These are phyloP conservation scores for Gryllus bimaculatus DNA, from an alignment of 1,140 invertebrate species.

Conservation along the genomic window DNA sequence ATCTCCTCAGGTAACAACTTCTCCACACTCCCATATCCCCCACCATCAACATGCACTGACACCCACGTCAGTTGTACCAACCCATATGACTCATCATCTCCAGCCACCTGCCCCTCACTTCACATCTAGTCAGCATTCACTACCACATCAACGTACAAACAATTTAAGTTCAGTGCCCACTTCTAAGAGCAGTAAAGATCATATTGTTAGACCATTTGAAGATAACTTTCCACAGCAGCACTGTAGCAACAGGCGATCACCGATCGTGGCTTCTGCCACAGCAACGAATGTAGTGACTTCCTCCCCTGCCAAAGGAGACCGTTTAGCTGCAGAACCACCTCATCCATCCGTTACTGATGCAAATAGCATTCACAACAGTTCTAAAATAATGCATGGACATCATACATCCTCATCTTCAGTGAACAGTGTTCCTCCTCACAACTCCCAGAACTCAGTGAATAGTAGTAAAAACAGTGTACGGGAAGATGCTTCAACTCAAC, in stretches of 20 bases:
- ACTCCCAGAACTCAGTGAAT: neutral
- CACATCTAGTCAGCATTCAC: neutral
- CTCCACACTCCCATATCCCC: neutral
- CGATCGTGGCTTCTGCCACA: slow-evolving; percentile 19
- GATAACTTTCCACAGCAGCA: slow-evolving; percentile 33
- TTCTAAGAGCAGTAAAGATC: slow-evolving; percentile 7
- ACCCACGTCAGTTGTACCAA: neutral
- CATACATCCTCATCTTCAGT: neutral
- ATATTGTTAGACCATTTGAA: slow-evolving; percentile 38
- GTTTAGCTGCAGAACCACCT: neutral
- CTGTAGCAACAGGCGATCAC: slow-evolving; percentile 28
- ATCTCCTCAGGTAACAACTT: slow-evolving; percentile 8
- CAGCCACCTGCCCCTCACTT: slow-evolving; percentile 8
- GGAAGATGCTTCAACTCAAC: neutral
- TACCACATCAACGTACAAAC: slow-evolving; percentile 13
- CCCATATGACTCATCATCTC: neutral
- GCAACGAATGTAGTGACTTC: neutral
- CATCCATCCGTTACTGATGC: neutral
- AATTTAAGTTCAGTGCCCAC: slow-evolving; percentile 9
- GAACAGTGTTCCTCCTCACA: neutral
- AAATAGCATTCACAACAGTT: neutral
- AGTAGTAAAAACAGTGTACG: neutral
- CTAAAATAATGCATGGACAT: neutral
- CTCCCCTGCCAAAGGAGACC: neutral
- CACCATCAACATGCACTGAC: neutral